Evolutionary conservation across 1,140 invertebrate species (phyloP).

Genomic region (Dolichoris vasculosae): DNA sequence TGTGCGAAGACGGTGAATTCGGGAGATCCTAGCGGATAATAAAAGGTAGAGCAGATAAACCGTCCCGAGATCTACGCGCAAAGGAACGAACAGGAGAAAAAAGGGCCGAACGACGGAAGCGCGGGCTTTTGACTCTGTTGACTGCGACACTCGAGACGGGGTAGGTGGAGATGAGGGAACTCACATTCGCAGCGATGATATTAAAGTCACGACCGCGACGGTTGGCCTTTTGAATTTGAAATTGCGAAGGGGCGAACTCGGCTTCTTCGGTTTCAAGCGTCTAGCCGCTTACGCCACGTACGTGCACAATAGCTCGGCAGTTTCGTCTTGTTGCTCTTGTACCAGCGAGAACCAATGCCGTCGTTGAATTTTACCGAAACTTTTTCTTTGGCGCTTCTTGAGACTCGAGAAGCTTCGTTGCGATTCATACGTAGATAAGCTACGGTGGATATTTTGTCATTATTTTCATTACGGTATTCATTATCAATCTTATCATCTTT

Average conservation of each 20-base stretch:
- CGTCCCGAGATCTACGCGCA: neutral
- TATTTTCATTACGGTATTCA: no score
- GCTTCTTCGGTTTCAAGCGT: slow-evolving; percentile 74
- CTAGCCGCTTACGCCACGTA: slow-evolving; percentile 70
- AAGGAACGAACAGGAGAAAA: neutral
- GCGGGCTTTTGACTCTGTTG: slow-evolving; percentile 9
- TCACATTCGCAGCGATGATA: slow-evolving; percentile 12
- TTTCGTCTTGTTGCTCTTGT: neutral
- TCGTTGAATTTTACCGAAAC: neutral
- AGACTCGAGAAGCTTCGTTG: no score
- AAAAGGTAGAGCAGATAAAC: neutral
- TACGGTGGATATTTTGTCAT: no score
- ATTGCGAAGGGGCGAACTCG: slow-evolving; percentile 39
- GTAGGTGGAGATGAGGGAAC: slow-evolving; percentile 13
- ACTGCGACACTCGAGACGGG: neutral
- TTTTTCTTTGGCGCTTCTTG: no score
- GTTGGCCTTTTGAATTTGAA: slow-evolving; percentile 65
- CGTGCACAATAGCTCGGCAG: neutral
- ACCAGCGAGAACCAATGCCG: neutral
- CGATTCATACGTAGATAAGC: no score
- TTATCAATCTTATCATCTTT: no score
- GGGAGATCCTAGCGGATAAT: neutral
- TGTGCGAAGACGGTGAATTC: neutral
- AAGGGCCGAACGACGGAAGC: neutral
- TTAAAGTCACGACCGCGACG: slow-evolving; percentile 11